Evolutionary conservation across 2,888 invertebrate genomes (phyloP).

Genomic region (Drosophila infuscata): DNA sequence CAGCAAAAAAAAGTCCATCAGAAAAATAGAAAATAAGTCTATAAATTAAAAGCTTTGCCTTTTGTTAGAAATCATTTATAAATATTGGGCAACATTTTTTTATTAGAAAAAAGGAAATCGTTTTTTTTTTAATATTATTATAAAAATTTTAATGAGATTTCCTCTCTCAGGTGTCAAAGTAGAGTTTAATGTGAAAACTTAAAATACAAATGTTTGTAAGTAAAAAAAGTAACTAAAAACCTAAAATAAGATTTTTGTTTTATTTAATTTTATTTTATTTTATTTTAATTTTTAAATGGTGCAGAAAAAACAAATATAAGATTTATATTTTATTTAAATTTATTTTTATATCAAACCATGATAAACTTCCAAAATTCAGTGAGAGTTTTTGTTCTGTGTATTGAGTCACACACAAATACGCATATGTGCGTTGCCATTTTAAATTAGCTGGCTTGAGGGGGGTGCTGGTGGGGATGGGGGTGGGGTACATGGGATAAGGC

Average conservation of each 20-base stretch:
- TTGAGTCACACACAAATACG: not conserved
- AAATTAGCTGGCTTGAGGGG: constrained; percentile 12
- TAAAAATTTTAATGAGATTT: too few relatives aligned
- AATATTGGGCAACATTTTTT: not conserved
- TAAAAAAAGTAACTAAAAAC: not conserved
- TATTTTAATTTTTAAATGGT: too few relatives aligned
- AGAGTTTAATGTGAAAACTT: too few relatives aligned
- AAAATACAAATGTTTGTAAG: not conserved
- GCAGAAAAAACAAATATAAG: too few relatives aligned
- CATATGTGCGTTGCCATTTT: constrained; percentile 41
- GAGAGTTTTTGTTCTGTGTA: not conserved
- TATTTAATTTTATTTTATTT: not conserved
- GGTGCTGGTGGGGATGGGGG: not conserved
- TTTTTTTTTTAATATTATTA: too few relatives aligned
- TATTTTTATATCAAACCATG: not conserved
- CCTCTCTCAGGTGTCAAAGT: too few relatives aligned
- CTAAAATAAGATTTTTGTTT: not conserved
- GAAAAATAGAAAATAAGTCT: not conserved
- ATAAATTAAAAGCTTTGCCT: accelerated
- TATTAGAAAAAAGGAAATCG: not conserved
- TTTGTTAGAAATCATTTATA: not conserved
- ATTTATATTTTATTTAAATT: not conserved
- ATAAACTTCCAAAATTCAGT: not conserved
- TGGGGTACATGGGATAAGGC: constrained; percentile 2
- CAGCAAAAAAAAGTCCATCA: not conserved